phyloP scores from a whole-genome alignment of 2,113 vertebrate genomes.

The Oceanites oceanicus region DNA sequence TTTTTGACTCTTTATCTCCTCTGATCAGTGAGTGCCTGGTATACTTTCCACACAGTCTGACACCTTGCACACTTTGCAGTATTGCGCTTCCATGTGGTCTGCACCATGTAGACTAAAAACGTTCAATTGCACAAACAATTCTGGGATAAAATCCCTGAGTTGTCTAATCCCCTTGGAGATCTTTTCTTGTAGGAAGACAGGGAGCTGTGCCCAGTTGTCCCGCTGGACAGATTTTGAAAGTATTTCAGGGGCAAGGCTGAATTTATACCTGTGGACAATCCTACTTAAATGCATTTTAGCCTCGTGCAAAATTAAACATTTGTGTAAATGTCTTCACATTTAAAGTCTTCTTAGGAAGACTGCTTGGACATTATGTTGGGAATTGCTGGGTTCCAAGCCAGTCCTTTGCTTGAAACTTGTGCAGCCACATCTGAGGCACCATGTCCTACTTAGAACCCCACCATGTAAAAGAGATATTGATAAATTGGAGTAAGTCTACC shows the following conservation, averaged over 20 bases:
- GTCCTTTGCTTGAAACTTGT: background rate
- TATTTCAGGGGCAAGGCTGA: background rate
- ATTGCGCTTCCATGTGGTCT: background rate
- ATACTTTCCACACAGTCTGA: background rate
- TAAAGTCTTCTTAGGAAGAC: background rate
- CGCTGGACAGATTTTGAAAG: background rate
- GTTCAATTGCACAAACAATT: background rate
- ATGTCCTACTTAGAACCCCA: background rate
- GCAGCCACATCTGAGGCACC: background rate
- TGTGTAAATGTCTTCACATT: background rate
- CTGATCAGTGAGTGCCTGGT: fast-evolving
- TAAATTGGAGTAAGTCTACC: background rate
- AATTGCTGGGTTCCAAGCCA: background rate
- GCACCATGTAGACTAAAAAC: background rate
- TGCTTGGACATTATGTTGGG: background rate
- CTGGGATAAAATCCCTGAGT: background rate
- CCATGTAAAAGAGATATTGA: background rate
- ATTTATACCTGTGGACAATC: background rate
- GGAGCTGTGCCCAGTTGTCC: background rate
- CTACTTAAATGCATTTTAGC: background rate
- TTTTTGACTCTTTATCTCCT: background rate
- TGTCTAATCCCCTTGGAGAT: background rate
- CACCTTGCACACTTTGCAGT: fast-evolving
- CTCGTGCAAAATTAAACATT: background rate
- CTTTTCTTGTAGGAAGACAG: background rate